A percentile compares a stretch with the other conserved stretches of the same genome.
Conservation (phyloP, 2,113 vertebrate species). For the Urocolius indicus region DNA sequence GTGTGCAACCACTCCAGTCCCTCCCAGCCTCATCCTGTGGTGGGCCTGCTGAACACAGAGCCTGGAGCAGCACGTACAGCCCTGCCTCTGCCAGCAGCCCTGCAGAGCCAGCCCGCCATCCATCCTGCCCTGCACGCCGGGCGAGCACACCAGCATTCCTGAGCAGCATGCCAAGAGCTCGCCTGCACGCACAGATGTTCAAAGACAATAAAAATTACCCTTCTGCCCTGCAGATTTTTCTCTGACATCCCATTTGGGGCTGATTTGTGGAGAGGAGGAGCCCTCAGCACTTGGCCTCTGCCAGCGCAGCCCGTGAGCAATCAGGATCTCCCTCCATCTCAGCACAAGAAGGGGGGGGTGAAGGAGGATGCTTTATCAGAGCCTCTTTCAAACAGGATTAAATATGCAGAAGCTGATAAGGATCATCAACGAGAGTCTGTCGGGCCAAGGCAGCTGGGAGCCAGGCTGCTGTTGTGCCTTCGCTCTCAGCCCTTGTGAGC, state of each 20-base stretch:
- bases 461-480: background rate
- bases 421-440: background rate
- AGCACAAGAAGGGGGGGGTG: accelerated
- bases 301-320: background rate
- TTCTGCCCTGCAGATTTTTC: background rate
- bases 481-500: background rate
- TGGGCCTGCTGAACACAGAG: background rate
- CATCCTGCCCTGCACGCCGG: accelerated
- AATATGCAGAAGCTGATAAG: background rate
- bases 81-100: background rate
- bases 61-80: background rate
- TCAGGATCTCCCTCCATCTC: background rate
- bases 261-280: background rate
- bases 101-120: accelerated
- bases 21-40: background rate
- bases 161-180: background rate
- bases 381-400: background rate
- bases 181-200: background rate
- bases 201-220: background rate
- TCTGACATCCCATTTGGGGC: background rate
- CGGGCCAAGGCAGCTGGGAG: background rate
- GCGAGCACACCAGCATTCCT: background rate
- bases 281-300: background rate
- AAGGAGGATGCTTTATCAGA: background rate
- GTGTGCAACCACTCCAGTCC: accelerated